Evolutionary conservation across 2,113 vertebrate genomes (phyloP), one percentile per base, ranked within the genome.

Genomic region (Centrocercus urophasianus): DNA sequence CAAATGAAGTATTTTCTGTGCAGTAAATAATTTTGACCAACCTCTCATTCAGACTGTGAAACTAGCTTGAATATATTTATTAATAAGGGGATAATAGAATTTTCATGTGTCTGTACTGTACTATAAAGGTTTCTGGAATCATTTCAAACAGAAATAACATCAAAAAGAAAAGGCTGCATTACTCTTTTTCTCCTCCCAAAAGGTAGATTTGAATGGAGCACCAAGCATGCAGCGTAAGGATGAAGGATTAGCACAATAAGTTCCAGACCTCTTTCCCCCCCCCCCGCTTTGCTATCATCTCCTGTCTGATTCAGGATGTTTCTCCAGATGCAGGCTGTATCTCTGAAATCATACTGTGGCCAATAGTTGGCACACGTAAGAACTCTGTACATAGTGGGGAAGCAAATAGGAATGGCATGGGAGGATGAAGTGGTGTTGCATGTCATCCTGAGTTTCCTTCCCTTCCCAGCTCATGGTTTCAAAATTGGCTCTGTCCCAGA

Each of bases 91-190:
- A 42, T 54, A 77, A 73, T 24, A 28, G 64, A 82, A 67, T 79
- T 90, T 82, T 87, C 54, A 54, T 81, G 83, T 91, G 21, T 86
- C 48, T 90, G 42, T 72, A 63, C 34, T 79, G 65, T 19, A 82
- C 36, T 69, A 42, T 86, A 72, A 92, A 66, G 66, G 48, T 63
- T 64, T 90, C 88, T 97, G 90, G 93, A 92, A 93, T 34, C 28
- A 50, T 77, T 83, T 86, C 78, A 83, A 79, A 88, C 82, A 88
- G 74, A 86, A 92, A 63, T 36, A 65, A 6, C 83, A 50, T 82
- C 38, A 38, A 38, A 38, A 38, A 38, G 38, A 38, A 28, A 30
- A 10, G 30, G 28, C 30, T 32, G 16, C 34, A 5, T 89, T 74
- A 32, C 20, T 74, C 17, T 86, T 4, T 28, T 83, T 86, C 42